phyloP scores from a whole-genome alignment of 2,888 invertebrate genomes.

The Habroteleia sp. region DNA sequence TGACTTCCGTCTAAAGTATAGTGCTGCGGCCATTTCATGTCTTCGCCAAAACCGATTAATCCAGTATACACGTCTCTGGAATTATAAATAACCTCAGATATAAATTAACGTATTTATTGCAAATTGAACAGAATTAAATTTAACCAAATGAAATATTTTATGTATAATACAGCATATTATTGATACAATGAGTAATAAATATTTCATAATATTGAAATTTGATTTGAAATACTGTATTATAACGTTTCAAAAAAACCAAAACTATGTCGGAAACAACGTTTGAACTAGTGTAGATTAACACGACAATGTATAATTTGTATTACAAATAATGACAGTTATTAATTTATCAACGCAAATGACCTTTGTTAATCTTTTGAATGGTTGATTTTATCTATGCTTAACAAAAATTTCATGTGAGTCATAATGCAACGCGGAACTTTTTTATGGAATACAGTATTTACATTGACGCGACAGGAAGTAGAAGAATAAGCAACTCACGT shows the following conservation, averaged over 20 bases:
- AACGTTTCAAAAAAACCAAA: no score
- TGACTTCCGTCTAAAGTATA: slow-evolving; percentile 83
- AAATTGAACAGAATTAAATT: no score
- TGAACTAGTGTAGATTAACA: no score
- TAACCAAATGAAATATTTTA: no score
- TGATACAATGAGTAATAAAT: no score
- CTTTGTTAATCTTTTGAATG: no score
- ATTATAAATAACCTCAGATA: neutral
- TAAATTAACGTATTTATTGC: no score
- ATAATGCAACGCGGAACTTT: slow-evolving; percentile 4
- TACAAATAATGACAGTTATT: neutral
- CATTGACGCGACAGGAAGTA: slow-evolving; percentile 23
- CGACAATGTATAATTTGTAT: neutral
- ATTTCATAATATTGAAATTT: no score
- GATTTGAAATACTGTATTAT: no score
- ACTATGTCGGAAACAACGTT: no score
- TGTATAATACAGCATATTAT: no score
- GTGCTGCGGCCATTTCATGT: slow-evolving; percentile 83
- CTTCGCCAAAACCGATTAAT: slow-evolving; percentile 84
- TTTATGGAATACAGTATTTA: slow-evolving; percentile 18
- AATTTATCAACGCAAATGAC: slow-evolving; percentile 5
- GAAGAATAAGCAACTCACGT: slow-evolving; percentile 80
- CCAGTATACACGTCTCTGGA: slow-evolving; percentile 84
- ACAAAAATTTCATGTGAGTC: slow-evolving; percentile 28
- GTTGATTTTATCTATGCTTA: slow-evolving; percentile 16